phyloP scores from a whole-genome alignment of 2,888 invertebrate genomes.

The Disparrhopalites patrizii region DNA sequence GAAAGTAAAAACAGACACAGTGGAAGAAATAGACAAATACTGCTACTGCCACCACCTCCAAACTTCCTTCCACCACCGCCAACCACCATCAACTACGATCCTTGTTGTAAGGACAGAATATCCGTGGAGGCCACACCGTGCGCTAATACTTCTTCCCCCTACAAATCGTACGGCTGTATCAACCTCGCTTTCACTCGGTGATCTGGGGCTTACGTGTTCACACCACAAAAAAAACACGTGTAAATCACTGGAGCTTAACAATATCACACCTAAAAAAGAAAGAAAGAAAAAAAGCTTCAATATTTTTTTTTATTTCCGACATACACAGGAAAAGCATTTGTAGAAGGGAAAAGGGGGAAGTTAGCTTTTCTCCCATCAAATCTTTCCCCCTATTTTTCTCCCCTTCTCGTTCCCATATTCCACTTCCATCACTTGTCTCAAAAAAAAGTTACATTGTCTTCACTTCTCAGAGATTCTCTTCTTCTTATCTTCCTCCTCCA shows the following conservation, averaged over 20 bases:
- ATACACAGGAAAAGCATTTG: slow-evolving; percentile 11
- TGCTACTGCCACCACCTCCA: no score
- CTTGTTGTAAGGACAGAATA: no score
- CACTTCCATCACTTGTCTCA: no score
- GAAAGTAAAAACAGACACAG: background rate
- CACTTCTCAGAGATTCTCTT: no score
- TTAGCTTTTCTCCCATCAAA: slow-evolving; percentile 8
- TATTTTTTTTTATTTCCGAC: no score
- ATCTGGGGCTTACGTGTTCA: slow-evolving; percentile 37
- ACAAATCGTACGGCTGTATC: slow-evolving; percentile 38
- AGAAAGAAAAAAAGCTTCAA: no score
- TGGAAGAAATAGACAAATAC: background rate
- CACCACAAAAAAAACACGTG: slow-evolving; percentile 44
- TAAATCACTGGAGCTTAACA: slow-evolving; percentile 44
- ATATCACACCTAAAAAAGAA: slow-evolving; percentile 22
- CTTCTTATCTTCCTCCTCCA: no score
- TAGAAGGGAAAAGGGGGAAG: no score
- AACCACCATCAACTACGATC: background rate
- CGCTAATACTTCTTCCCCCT: no score
- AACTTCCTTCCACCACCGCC: no score
- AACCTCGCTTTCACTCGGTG: slow-evolving; percentile 40
- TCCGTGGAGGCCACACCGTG: no score
- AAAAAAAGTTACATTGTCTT: no score
- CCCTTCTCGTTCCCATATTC: background rate
- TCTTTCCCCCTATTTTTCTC: slow-evolving; percentile 4